Conservation (phyloP, 2,113 vertebrate genomes). For the Mugil cephalus region DNA sequence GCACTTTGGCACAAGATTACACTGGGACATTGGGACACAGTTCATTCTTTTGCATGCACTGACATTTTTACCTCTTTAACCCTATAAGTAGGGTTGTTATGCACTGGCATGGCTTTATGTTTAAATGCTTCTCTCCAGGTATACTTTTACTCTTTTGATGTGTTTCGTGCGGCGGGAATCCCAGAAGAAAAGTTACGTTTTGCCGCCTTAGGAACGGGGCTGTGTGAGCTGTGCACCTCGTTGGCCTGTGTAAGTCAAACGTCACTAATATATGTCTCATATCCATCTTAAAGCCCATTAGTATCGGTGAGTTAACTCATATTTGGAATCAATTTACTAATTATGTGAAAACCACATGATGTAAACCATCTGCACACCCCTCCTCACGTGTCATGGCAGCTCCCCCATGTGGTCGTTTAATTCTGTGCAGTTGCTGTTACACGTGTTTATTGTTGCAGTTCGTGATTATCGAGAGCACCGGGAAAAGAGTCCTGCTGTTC, state of each 20-base stretch:
- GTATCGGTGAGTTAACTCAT: background rate
- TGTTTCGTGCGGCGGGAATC: constrained; percentile 86
- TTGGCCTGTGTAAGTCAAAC: constrained; percentile 82
- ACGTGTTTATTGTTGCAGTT: constrained; percentile 75
- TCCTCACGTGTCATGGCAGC: constrained; percentile 15
- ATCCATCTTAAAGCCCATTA: background rate
- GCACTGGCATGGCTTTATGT: too few species aligned
- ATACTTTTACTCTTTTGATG: constrained; percentile 86
- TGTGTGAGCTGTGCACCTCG: constrained; percentile 82
- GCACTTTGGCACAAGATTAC: background rate
- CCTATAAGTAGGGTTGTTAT: too few species aligned
- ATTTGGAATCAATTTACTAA: too few species aligned
- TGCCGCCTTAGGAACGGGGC: constrained; percentile 82
- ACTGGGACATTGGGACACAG: too few species aligned
- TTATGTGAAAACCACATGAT: background rate
- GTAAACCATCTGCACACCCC: background rate
- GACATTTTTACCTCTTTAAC: too few species aligned
- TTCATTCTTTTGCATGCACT: too few species aligned
- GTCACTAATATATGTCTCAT: constrained; percentile 7
- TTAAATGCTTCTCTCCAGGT: constrained; percentile 77
- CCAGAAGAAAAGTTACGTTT: constrained; percentile 77
- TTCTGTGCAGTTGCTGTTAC: background rate
- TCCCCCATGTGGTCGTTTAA: constrained; percentile 51
- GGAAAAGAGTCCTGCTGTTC: constrained; percentile 81
- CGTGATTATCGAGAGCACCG: constrained; percentile 80